Base-by-base conservation (phyloP, 2,888 invertebrate species). In the Scotopteryx bipunctaria region DNA sequence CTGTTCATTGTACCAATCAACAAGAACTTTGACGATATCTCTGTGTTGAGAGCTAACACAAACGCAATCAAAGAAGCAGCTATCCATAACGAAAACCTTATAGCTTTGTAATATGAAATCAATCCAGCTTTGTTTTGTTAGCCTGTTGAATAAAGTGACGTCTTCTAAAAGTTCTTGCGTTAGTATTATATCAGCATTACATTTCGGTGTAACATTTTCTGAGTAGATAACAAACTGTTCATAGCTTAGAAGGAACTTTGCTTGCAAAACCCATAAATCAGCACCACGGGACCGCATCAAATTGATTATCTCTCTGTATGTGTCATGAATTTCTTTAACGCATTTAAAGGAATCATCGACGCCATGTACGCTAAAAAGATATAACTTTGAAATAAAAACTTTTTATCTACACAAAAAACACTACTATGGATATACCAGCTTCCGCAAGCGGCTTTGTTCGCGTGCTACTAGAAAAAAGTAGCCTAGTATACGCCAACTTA, bases 101-200 rank as follows among this genome's bases (percentile, higher is more conserved):
- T 92, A 93, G 32, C 91, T 91, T 75, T 93, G 93, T 45, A 93
- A 71, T 61, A 93, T 82, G 23, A 94, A 77, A 67, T 94, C 94
- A 11, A 93, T 63, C 94, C 94, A 94, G 55, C 86, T 85, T 69
- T 89, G 90, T 65, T 88, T 90, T 57, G 76, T 84, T 25, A 89
- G 64, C 61, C 88, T 78, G 16, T 81, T 59, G 59, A 75, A 90
- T 52, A 86, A 68, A 15, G 58, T 53, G 1, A 59, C 42, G 58
- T 89, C 74, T 8, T 57, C 59, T 49, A 80, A 42, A 3, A 89
- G 71, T 60, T 83, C 71, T 61, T 70, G 64, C 1, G 69, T 76
- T 17, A 80, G 61, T 48, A 76, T 63, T 32, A 82, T 81, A 48
- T 89, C 87, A 32, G 83, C 76, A 50, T 81, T 81, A 61, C 72